phyloP scores from a whole-genome alignment of 2,113 vertebrate species.

The Bufo gargarizans region DNA sequence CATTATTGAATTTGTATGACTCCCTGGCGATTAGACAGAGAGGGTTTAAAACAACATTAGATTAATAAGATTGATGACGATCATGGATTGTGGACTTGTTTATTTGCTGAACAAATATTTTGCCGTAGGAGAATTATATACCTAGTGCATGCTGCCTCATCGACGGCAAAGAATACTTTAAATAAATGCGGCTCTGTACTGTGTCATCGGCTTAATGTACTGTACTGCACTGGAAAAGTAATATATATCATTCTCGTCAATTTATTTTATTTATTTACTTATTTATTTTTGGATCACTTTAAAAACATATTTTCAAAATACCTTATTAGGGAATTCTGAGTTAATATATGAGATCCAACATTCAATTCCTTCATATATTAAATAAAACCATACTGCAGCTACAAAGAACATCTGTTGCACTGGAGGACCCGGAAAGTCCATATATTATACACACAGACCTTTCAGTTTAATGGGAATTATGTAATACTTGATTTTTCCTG shows the following conservation, averaged over 20 bases:
- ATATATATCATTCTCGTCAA: background rate
- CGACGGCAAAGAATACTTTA: background rate
- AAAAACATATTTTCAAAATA: too few relatives aligned
- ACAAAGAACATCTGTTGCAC: too few relatives aligned
- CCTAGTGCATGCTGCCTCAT: background rate
- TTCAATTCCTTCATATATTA: too few relatives aligned
- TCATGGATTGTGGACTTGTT: slow-evolving; percentile 26
- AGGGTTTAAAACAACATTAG: slow-evolving; percentile 43
- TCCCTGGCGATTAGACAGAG: slow-evolving; percentile 20
- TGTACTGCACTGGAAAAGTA: background rate
- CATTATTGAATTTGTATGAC: slow-evolving; percentile 48
- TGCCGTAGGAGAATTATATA: slow-evolving; percentile 4
- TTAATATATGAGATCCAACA: too few relatives aligned
- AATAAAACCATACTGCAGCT: too few relatives aligned
- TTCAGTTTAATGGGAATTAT: too few relatives aligned
- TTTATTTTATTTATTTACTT: too few relatives aligned
- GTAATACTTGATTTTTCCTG: too few relatives aligned
- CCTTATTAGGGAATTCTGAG: too few relatives aligned
- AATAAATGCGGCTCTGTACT: background rate
- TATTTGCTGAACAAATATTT: slow-evolving; percentile 17
- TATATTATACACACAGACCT: too few relatives aligned
- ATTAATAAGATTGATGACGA: slow-evolving; percentile 44
- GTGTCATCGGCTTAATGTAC: background rate
- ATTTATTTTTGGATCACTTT: too few relatives aligned
- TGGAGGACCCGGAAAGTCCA: too few relatives aligned